Evolutionary conservation across 1,140 invertebrate species (phyloP), one percentile per base, ranked within the genome.

Genomic region (Drosophila gunungcola): DNA sequence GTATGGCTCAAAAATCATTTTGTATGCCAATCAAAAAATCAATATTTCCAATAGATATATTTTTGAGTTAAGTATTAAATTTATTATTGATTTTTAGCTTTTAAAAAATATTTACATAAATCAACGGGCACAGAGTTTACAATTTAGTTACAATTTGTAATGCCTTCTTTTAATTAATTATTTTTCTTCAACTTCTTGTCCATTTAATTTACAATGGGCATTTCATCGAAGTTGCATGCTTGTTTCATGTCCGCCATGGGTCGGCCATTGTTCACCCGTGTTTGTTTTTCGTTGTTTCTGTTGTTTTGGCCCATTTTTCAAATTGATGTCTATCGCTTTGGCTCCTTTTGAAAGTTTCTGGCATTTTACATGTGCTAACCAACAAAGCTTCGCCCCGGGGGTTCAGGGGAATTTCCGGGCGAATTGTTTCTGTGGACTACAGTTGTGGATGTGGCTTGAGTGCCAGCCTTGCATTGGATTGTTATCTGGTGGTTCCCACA

Each of bases 301-400:
- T 46, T 53, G 43, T 42, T 38, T 67, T 76, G 58, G 58, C 52
- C 56, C 74, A 83, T 88, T 86, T 83, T 86, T 88, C 70, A 88
- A 83, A 78, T 68, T 83, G 82, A 88, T 86, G 84, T 88, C 83
- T 72, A 86, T 82, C 82, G 82, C 79, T 64, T 72, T 75, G 70
- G 69, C 65, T 88, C 65, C 75, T 76, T 86, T 82, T 88, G 78
- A 86, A 86, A 88, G 62, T 79, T 86, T 81, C 76, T 88, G 83
- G 65, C 83, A 86, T 82, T 88, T 86, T 78, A 86, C 83, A 86
- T 86, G 79, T 88, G 83, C 78, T 88, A 82, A 72, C 78, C 82
- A 68, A 62, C 54, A 57, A 57, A 67, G 80, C 75, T 48, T 46
- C 39, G 57, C 62, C 61, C 69, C 29, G 10, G 34, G 62, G 55